phyloP scores from a whole-genome alignment of 2,113 vertebrate species.

The Cygnus atratus region DNA sequence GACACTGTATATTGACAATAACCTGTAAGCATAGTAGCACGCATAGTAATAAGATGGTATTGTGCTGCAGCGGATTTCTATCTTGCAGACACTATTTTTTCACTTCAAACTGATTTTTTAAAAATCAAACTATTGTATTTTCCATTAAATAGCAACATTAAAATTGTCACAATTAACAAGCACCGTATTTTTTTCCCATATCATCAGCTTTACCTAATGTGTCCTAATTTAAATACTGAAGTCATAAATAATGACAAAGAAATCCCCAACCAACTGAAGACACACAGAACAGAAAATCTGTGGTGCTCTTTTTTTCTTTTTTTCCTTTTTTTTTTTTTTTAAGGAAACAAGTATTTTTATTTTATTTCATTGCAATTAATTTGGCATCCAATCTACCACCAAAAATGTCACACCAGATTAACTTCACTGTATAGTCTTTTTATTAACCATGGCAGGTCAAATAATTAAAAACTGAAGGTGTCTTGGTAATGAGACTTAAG shows the following conservation, averaged over 20 bases:
- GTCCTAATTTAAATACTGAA: not conserved
- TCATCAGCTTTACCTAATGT: not conserved
- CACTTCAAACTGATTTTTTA: not conserved
- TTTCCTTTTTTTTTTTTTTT: not conserved
- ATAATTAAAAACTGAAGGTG: slow-evolving; percentile 60
- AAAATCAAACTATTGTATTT: not conserved
- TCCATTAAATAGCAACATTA: not conserved
- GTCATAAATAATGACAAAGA: not conserved
- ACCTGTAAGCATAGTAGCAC: not conserved
- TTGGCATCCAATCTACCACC: slow-evolving; percentile 44
- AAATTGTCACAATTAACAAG: not conserved
- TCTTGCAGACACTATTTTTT: not conserved
- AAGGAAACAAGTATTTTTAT: not conserved
- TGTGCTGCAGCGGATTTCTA: not conserved
- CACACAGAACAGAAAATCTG: not conserved
- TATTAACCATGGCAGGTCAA: slow-evolving; percentile 67
- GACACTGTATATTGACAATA: slow-evolving; percentile 15
- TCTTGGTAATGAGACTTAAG: slow-evolving; percentile 53
- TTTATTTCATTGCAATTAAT: slow-evolving; percentile 59
- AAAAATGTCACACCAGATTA: slow-evolving; percentile 72
- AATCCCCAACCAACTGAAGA: slow-evolving; percentile 11
- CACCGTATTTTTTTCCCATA: not conserved
- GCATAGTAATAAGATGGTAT: not conserved
- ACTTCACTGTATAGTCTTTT: slow-evolving; percentile 41
- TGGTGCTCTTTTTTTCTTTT: accelerated